Evolutionary conservation across 1,140 invertebrate genomes (phyloP).

Genomic region (Lepidurus couesii): DNA sequence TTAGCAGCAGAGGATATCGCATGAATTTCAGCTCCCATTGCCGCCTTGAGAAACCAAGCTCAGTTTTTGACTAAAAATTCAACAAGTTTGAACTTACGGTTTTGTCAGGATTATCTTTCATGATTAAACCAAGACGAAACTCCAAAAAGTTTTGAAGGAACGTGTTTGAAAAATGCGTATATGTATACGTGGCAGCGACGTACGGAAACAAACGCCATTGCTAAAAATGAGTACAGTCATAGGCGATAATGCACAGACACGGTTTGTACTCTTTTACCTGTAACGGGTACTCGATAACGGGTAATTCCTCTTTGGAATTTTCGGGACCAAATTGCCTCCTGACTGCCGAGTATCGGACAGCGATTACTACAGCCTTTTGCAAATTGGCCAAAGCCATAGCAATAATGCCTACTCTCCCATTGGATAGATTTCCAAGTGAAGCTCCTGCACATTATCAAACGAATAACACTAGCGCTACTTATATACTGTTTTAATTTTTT

Average conservation of each 20-base stretch:
- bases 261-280: constrained; percentile 49
- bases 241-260: neutral
- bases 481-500: too few relatives aligned
- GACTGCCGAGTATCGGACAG: constrained; percentile 81
- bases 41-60: constrained; percentile 46
- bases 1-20: constrained; percentile 82
- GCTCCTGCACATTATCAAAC: constrained; percentile 49
- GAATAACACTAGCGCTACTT: too few relatives aligned
- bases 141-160: constrained; percentile 52
- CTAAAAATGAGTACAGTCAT: constrained; percentile 43
- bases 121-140: constrained; percentile 49
- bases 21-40: constrained; percentile 79
- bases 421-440: constrained; percentile 76
- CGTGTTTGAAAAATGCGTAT: constrained; percentile 63
- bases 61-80: neutral
- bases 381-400: constrained; percentile 65
- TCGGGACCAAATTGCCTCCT: constrained; percentile 78
- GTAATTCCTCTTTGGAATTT: constrained; percentile 57
- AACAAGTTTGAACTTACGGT: constrained; percentile 29
- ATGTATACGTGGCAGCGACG: constrained; percentile 70
- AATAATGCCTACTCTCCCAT: constrained; percentile 68
- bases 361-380: constrained; percentile 69
- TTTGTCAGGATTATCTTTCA: constrained; percentile 33
- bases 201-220: constrained; percentile 89
- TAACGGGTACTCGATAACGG: constrained; percentile 85